Evolutionary conservation across 2,888 invertebrate species (phyloP), one percentile per base, ranked within the genome.

Genomic region (Spodoptera littoralis): DNA sequence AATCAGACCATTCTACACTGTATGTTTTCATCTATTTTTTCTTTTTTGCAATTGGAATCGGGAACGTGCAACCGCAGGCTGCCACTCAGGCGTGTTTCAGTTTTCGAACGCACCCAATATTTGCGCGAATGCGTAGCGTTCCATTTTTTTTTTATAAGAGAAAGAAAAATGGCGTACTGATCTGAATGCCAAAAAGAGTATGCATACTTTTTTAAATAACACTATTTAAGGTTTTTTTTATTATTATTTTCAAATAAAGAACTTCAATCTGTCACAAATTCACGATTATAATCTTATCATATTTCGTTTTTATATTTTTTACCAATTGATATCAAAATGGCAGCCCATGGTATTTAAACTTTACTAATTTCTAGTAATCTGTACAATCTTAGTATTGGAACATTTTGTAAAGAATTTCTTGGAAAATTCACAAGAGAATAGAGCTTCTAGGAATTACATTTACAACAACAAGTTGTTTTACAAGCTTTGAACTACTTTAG

Each of bases 1-100:
- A 78, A 79, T 81, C 74, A 75, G 70, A 55, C 71, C 52, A 57
- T 58, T 75, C 71, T 65, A 66, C 76, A 68, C 68, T 73, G 70
- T 46, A 65, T 62, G 64, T 64, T 73, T 77, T 65, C 53, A 64
- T 54, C 50, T 55, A 24, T 76, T 68, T 76, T 75, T 56, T 47
- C 54, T 60, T 76, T 77, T 75, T 76, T 67, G 36, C 46, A 65
- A 68, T 74, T 65, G 62, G 73, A 64, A 74, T 77, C 68, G 65
- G 65, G 60, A 68, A 55, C 73, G 67, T 58, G 52, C 65, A 60
- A 68, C 72, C 71, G 45, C 66, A 70, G 64, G 44, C 69, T 60
- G 70, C 69, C 76, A 75, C 68, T 77, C 76, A 77, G 58, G 63
- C 68, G 54, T 73, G 54, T 77, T 81, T 65, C 64, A 68, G 55